phyloP scores from a whole-genome alignment of 2,113 vertebrate genomes.

The Anoplopoma fimbria region DNA sequence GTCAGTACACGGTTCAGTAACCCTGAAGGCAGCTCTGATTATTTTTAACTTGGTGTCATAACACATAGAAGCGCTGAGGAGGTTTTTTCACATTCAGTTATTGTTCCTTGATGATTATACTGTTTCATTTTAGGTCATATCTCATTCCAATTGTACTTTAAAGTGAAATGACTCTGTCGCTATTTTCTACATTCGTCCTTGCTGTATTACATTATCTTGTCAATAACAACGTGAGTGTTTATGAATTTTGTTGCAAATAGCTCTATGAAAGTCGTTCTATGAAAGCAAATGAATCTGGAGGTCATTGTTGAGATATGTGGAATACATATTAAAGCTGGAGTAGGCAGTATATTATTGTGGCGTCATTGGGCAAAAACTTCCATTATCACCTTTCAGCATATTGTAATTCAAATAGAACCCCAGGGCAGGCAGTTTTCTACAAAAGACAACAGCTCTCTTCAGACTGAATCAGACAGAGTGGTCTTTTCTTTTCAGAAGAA shows the following conservation, averaged over 20 bases:
- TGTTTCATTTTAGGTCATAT: constrained; percentile 35
- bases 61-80: constrained; percentile 13
- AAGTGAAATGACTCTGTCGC: not conserved
- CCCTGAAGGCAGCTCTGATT: constrained; percentile 28
- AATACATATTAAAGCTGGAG: not conserved
- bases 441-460: not conserved
- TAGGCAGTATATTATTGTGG: not conserved
- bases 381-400: not conserved
- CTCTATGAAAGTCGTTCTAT: not conserved
- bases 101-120: constrained; percentile 17
- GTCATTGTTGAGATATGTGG: not conserved
- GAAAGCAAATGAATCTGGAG: constrained; percentile 10
- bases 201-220: constrained; percentile 9
- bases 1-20: constrained; percentile 40
- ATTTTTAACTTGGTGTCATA: constrained; percentile 53
- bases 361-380: not conserved
- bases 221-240: constrained; percentile 10
- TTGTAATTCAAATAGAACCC: not conserved
- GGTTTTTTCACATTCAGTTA: constrained; percentile 48
- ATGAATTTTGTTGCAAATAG: constrained; percentile 19
- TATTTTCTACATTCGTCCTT: not conserved
- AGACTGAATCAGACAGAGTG: not conserved
- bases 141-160: not conserved
- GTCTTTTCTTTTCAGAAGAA: not conserved
- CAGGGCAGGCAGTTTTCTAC: too few species aligned